Base-by-base conservation (phyloP, 1,140 invertebrate genomes). In the Pseudobourletiella spinata region DNA sequence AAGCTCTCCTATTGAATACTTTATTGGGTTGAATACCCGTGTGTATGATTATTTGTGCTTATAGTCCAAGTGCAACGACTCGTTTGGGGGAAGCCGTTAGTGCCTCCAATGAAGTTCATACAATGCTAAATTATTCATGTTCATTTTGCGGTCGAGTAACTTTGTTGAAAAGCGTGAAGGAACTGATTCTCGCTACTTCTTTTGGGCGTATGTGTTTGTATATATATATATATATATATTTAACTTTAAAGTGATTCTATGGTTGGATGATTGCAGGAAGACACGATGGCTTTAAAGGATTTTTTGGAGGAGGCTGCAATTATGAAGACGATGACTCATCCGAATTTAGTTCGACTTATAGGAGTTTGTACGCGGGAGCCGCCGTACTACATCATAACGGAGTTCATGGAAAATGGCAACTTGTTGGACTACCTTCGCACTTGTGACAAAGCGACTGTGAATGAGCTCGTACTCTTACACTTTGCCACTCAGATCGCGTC, bases 321-420 rank as follows among this genome's bases (percentile, higher is more conserved):
- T 51, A 99, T 99, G 96, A 99, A 99, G 75, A 94, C 97, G 4
- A 96, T 99, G 91, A 94, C 95, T 73, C 97, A 99, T 79, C 90
- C 91, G 8, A 99, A 99, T 81, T 79, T 99, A 63, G 95, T 99
- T 56, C 94, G 98, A 78, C 80, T 99, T 60, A 82, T 98, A 68
- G 91, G 91, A 75, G 84, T 86, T 42, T 86, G 83, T 71, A 86
- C 83, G 15, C 71, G 82, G 58, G 83, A 86, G 70, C 81, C 83
- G 3, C 96, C 96, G 0, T 98, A 98, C 77, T 99, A 98, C 76
- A 99, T 99, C 70, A 95, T 99, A 66, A 99, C 96, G 8, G 96
- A 98, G 78, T 99, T 98, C 75, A 99, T 99, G 96, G 88, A 88
- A 56, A 89, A 95, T 72, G 96, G 96, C 48, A 99, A 99, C 77